Evolutionary conservation across 2,888 invertebrate species (phyloP), one percentile per base, ranked within the genome.

Genomic region (Microplitis deprimator): DNA sequence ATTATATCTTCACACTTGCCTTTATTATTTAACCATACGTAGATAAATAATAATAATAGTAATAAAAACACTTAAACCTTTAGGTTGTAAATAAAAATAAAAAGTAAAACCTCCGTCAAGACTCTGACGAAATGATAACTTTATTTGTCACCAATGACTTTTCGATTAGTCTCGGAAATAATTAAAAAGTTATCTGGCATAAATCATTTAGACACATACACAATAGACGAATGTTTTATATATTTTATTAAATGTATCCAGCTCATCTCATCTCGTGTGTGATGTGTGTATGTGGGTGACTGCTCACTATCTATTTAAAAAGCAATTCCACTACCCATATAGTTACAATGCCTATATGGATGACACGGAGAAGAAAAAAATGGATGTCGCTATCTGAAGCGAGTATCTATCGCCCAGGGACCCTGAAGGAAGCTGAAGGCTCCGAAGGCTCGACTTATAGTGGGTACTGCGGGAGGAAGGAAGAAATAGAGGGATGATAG

Each of bases 251-350:
- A 50, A 50, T 50, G 50, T 50, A 50, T 50, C 50, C 50, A 8
- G 50, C 50, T 50, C 50, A 5, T 8, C 50, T 50, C 50, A 50
- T 50, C 13, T 10, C 50, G 50, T 50, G 50, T 50, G 10, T 50
- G 50, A 50, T 50, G 50, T 77, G 67, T 50, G 50, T 50, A 13
- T 13, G 50, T 50, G 13, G 50, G 13, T 13, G 50, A 50, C 50
- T 50, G 50, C 77, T 80, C 78, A 77, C 78, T 83, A 81, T 85
- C 81, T 85, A 75, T 80, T 85, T 84, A 82, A 84, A 83, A 84
- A 84, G 84, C 86, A 83, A 87, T 86, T 85, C 85, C 85, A 82
- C 79, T 39, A 20, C 70, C 50, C 41, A 50, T 50, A 50, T 8
- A 50, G 50, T 50, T 50, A 50, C 13, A 50, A 50, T 50, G 50